Base-by-base conservation (phyloP, 2,888 invertebrate genomes). In the Drosophila kambysellisi region DNA sequence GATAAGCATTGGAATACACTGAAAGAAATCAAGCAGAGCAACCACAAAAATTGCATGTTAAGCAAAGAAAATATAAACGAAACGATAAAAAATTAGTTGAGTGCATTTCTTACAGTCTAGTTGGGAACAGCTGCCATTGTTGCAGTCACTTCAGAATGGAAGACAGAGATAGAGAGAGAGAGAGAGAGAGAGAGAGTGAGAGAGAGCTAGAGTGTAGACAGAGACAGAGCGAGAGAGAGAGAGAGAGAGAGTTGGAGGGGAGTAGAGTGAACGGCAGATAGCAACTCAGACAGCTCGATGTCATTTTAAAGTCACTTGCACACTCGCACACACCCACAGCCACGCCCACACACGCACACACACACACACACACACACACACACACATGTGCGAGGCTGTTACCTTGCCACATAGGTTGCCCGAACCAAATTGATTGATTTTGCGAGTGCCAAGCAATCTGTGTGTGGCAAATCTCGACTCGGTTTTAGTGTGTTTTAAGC, bases 231-330 rank as follows among this genome's bases (percentile, higher is more conserved):
- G 61, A 30, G 12, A 6, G 29, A 0, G n/a, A 6, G n/a, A 15
- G 37, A n/a, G n/a, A 7, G 35, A 4, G 6, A 12, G 6, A 17
- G 33, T 20, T 52, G 1, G 29, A 39, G n/a, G 12, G 25, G n/a
- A 12, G 32, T 12, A 0, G 35, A 25, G 25, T 37, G 35, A 35
- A 17, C 15, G 15, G 37, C 11, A 39, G 37, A 39, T 56, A 32
- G 32, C 25, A 57, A 56, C 53, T 32, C 35, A 60, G 67, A 70
- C 64, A 65, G 62, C 66, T 74, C 57, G 83, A 70, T 81, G 84
- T 70, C 75, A 87, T 84, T 84, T 83, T 83, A 84, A 84, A 84
- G 87, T 80, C 83, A 87, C 79, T 79, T 81, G 81, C 25, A 25
- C 25, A 25, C 25, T 2, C 25, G 64, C 46, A 52, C 74, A 58